Base-by-base conservation (phyloP, 1,140 invertebrate species). In the Zaprionus nigranus region DNA sequence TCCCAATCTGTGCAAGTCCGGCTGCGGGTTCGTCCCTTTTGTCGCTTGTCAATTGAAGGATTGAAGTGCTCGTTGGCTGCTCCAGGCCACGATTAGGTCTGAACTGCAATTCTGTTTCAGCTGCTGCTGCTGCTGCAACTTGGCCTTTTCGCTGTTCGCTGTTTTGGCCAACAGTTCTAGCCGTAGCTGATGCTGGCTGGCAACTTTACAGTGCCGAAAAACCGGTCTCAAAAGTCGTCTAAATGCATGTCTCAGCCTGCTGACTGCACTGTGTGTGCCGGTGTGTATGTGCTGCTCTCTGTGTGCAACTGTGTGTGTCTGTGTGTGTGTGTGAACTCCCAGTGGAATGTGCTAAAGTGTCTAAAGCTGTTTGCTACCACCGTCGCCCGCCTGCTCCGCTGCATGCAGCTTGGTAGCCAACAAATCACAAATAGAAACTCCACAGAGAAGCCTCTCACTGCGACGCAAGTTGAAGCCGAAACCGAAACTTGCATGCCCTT, bases 271-370 rank as follows among this genome's bases (percentile, higher is more conserved):
- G 53, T 70, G 70, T 64, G 40, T 65, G 40, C 26, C 26, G 0
- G 26, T 73, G 63, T 57, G 30, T n/a, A n/a, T 66, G 56, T 63
- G 67, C 57, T 59, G 59, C 34, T 65, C 46, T 58, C 46, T 28
- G 24, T 75, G 51, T 64, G 38, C 61, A 49, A 65, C 20, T 60
- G 58, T 66, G 49, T 67, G 67, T 60, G 49, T n/a, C n/a, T 62
- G 43, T 53, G 62, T 75, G 59, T 60, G 71, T 43, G 74, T 66
- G 65, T 67, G 76, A 49, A 81, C 69, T 82, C 80, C 80, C 80
- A 82, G 78, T 70, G 80, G 80, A 82, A 82, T 82, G 80, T 81
- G 80, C 80, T 82, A 82, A 82, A 82, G 80, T 82, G 80, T 82
- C 80, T 82, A 82, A 82, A 82, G 78, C 80, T 82, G 79, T 77